Conservation (phyloP, 2,797 vertebrate genomes). For the Gambelia wislizenii region DNA sequence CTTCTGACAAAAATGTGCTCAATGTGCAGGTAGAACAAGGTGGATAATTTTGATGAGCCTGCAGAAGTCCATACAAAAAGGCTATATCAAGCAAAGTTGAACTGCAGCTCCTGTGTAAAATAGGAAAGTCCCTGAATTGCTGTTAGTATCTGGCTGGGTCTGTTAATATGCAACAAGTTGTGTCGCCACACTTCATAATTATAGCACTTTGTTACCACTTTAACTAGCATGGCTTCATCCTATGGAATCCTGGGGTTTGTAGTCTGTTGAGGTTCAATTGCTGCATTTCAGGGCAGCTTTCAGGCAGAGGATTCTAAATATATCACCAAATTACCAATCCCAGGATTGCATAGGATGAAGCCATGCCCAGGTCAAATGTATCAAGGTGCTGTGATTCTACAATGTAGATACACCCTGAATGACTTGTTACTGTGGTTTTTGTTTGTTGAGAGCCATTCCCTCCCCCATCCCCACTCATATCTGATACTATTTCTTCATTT, state of each 20-base stretch:
- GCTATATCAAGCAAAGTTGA: constrained; percentile 29
- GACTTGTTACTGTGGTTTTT: constrained; percentile 36
- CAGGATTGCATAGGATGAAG: neutral
- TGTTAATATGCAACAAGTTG: too few relatives aligned
- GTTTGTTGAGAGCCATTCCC: constrained; percentile 42
- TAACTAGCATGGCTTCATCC: neutral
- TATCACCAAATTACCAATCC: neutral
- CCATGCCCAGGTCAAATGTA: neutral
- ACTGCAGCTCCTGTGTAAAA: constrained; percentile 31
- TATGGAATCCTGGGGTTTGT: neutral
- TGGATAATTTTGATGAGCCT: constrained; percentile 46
- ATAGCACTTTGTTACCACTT: neutral
- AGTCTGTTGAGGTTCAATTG: neutral
- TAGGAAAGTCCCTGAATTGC: constrained; percentile 6
- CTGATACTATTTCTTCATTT: constrained; percentile 16
- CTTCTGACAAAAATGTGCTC: constrained; percentile 49
- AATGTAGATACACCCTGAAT: constrained; percentile 14
- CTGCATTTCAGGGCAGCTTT: neutral
- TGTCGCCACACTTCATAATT: too few relatives aligned
- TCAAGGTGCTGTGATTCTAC: neutral
- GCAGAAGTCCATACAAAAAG: constrained; percentile 31
- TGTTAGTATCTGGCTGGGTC: constrained; percentile 29
- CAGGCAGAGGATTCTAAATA: neutral
- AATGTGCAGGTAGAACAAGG: constrained; percentile 54
- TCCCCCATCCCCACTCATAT: constrained; percentile 14